A percentile compares a stretch with the other conserved stretches of the same genome.
Conservation (phyloP, 92 coral and sea anemone genomes). For the Isaurus tuberculatus region DNA sequence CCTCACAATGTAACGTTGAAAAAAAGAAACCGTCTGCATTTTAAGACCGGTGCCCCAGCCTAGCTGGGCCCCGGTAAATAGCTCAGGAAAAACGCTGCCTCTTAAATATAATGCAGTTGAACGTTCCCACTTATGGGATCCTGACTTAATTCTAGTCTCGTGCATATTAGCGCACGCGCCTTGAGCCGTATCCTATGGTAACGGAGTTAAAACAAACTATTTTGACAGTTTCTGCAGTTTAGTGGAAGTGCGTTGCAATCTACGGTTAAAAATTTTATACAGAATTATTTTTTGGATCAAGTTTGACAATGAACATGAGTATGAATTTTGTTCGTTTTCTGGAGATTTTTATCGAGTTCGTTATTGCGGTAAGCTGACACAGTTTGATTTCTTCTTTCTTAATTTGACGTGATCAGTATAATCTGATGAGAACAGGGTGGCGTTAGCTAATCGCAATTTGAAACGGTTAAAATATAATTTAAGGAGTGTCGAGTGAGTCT, state of each 20-base stretch:
- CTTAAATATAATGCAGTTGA: too few relatives aligned
- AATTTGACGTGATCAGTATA: too few relatives aligned
- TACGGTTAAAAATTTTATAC: not conserved
- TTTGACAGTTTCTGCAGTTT: not conserved
- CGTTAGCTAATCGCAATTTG: not conserved
- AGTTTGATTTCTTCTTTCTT: not conserved
- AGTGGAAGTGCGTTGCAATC: not conserved
- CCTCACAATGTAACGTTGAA: too few relatives aligned
- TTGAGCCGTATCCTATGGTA: not conserved
- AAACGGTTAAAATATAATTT: too few relatives aligned
- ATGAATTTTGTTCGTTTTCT: not conserved
- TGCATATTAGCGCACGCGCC: not conserved
- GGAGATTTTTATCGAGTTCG: constrained; percentile 4
- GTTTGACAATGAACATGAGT: not conserved
- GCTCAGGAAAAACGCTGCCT: too few relatives aligned
- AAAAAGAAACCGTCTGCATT: too few relatives aligned
- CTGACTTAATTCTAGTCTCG: not conserved
- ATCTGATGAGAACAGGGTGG: not conserved
- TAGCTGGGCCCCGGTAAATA: too few relatives aligned
- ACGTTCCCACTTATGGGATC: too few relatives aligned
- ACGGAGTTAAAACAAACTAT: not conserved
- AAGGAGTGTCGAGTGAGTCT: too few relatives aligned
- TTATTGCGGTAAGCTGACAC: not conserved
- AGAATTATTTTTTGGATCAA: not conserved
- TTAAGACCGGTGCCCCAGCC: too few relatives aligned